Percentiles rank a stretch among this genome's conserved stretches.
These are phyloP conservation scores for Cyclophora albipunctata DNA, from an alignment of 2,888 invertebrate species.

Conservation along the genomic window DNA sequence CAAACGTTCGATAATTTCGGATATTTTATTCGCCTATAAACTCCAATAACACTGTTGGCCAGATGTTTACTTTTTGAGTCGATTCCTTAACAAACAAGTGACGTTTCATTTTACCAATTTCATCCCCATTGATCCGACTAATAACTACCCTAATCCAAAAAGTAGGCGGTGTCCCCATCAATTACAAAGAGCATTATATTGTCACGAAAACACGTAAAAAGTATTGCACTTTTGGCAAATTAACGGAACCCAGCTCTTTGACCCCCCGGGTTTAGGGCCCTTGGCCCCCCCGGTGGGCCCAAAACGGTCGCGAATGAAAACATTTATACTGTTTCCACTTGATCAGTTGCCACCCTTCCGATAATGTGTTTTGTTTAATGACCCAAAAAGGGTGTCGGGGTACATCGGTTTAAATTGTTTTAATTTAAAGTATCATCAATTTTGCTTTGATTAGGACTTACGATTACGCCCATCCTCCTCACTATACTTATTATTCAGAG, in stretches of 20 bases:
- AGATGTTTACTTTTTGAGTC: too few relatives aligned
- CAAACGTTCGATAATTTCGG: too few relatives aligned
- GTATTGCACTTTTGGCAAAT: conserved; percentile 30
- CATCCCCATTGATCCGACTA: too few relatives aligned
- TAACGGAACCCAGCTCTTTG: conserved; percentile 17
- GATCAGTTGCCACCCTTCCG: conserved; percentile 62
- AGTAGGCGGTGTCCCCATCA: conserved; percentile 23
- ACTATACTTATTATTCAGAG: too few relatives aligned
- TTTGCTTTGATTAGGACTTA: too few relatives aligned
- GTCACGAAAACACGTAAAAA: conserved; percentile 28
- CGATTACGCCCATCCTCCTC: too few relatives aligned
- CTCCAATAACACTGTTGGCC: too few relatives aligned
- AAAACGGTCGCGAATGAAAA: conserved; percentile 51
- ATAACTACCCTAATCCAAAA: neutral
- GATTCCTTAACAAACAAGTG: too few relatives aligned
- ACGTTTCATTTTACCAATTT: too few relatives aligned
- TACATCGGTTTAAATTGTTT: too few relatives aligned
- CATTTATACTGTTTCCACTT: conserved; percentile 62
- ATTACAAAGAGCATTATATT: conserved; percentile 26
- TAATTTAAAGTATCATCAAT: too few relatives aligned
- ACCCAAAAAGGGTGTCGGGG: conserved; percentile 29
- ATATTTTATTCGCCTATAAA: too few relatives aligned
- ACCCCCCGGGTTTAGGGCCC: conserved; percentile 5
- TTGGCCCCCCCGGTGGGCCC: conserved; percentile 21
- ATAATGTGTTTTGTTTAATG: conserved; percentile 66